These are phyloP conservation scores for Beris chalybata DNA, from an alignment of 2,888 invertebrate genomes.

Conservation along the genomic window DNA sequence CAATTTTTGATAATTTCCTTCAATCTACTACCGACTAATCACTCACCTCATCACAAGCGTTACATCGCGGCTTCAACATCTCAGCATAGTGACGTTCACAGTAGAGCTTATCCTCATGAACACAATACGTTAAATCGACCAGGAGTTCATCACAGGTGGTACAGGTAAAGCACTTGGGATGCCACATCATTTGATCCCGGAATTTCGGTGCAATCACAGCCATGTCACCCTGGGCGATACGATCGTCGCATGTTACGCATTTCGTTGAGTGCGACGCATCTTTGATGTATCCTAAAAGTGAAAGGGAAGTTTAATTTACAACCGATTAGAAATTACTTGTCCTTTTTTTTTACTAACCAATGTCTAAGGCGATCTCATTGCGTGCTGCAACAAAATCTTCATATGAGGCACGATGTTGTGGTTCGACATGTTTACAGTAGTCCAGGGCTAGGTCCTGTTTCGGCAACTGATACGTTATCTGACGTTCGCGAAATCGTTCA, in stretches of 20 bases:
- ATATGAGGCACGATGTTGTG: slow-evolving; percentile 76
- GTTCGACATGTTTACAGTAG: slow-evolving; percentile 85
- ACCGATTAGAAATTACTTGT: background rate
- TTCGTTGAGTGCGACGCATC: slow-evolving; percentile 65
- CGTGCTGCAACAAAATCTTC: slow-evolving; percentile 93
- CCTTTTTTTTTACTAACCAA: slow-evolving; percentile 62
- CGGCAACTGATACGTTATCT: slow-evolving; percentile 87
- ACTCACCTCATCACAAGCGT: slow-evolving; percentile 97
- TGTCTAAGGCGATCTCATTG: slow-evolving; percentile 94
- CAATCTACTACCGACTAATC: background rate
- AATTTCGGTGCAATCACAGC: slow-evolving; percentile 84
- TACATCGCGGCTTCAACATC: slow-evolving; percentile 90
- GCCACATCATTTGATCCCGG: slow-evolving; percentile 77
- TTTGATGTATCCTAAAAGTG: slow-evolving; percentile 61
- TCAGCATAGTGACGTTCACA: slow-evolving; percentile 98
- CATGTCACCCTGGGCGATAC: slow-evolving; percentile 77
- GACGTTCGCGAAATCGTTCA: slow-evolving; percentile 77
- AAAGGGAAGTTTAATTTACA: background rate
- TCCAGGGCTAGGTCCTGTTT: slow-evolving; percentile 89
- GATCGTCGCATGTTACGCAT: slow-evolving; percentile 81
- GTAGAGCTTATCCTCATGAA: slow-evolving; percentile 81
- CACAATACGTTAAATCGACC: slow-evolving; percentile 95
- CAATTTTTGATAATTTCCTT: background rate
- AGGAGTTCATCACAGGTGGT: slow-evolving; percentile 86
- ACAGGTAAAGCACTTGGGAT: slow-evolving; percentile 93